Conservation (phyloP, 1,140 invertebrate genomes). For the Pseudomyrmex gracilis region DNA sequence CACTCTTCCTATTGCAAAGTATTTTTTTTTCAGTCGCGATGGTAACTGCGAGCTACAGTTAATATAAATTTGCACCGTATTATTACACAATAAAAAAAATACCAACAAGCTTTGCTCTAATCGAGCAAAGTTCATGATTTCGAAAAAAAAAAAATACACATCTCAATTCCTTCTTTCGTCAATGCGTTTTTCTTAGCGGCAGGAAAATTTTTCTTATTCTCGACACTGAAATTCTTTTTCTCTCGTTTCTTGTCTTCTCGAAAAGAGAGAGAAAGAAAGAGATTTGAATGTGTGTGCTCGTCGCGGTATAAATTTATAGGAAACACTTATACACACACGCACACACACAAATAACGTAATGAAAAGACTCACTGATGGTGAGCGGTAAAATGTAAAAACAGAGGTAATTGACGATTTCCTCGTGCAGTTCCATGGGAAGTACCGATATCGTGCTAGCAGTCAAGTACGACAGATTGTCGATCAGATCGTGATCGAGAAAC, state of each 20-base stretch:
- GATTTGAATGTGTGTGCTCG: not conserved
- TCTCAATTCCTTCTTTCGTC: slow-evolving; percentile 9
- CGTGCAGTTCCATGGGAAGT: slow-evolving; percentile 95
- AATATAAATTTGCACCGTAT: not conserved
- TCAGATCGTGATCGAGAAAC: slow-evolving; percentile 97
- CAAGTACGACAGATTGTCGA: slow-evolving; percentile 97
- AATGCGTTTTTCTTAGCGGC: slow-evolving; percentile 9
- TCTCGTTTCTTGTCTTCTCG: slow-evolving; percentile 32
- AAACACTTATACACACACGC: not conserved
- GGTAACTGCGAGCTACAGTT: slow-evolving; percentile 11
- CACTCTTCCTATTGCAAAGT: not conserved
- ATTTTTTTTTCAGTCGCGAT: not conserved
- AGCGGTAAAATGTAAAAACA: slow-evolving; percentile 99
- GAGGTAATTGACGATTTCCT: slow-evolving; percentile 97
- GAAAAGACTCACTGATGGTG: slow-evolving; percentile 92
- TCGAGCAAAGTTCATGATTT: slow-evolving; percentile 10
- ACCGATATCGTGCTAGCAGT: slow-evolving; percentile 97
- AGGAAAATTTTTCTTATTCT: not conserved
- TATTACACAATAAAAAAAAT: slow-evolving; percentile 1
- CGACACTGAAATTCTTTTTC: slow-evolving; percentile 27
- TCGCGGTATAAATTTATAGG: not conserved
- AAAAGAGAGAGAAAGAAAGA: slow-evolving; percentile 14
- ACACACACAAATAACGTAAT: not conserved
- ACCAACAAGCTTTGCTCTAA: not conserved
- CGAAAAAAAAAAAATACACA: slow-evolving; percentile 15